Percentiles rank a stretch among this genome's conserved stretches.
Evolutionary conservation across 2,113 vertebrate species (phyloP).

Genomic region (Alethe diademata): DNA sequence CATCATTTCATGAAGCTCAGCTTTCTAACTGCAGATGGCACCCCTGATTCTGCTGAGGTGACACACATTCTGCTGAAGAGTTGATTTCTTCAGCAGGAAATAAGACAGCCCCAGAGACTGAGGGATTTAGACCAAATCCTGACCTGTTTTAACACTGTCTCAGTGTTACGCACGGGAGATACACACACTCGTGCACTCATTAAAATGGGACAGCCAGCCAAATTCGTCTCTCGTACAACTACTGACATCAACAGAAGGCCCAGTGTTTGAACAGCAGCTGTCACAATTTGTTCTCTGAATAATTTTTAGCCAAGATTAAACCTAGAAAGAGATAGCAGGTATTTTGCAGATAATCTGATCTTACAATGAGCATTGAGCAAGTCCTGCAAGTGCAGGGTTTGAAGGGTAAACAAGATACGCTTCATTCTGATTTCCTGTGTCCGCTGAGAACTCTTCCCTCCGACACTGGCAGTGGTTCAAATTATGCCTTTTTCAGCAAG

Average conservation of each 20-base stretch:
- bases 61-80: slow-evolving; percentile 27
- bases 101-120: background rate
- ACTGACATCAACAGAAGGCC: slow-evolving; percentile 30
- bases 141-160: slow-evolving; percentile 31
- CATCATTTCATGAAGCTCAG: background rate
- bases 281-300: slow-evolving; percentile 17
- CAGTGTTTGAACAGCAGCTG: slow-evolving; percentile 44
- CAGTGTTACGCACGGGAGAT: background rate
- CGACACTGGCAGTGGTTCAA: background rate
- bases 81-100: background rate
- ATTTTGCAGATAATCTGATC: background rate
- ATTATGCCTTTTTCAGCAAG: background rate
- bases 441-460: background rate
- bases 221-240: background rate
- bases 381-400: background rate
- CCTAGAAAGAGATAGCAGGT: background rate
- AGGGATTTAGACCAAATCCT: slow-evolving; percentile 28
- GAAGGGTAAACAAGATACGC: background rate
- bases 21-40: slow-evolving; percentile 27
- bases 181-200: background rate
- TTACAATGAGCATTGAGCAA: background rate
- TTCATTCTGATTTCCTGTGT: background rate
- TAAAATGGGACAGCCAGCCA: slow-evolving; percentile 33
- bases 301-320: slow-evolving; percentile 31
- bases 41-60: background rate